Base-by-base conservation (phyloP, 2,797 vertebrate species). In the Sebastes paucispinis region DNA sequence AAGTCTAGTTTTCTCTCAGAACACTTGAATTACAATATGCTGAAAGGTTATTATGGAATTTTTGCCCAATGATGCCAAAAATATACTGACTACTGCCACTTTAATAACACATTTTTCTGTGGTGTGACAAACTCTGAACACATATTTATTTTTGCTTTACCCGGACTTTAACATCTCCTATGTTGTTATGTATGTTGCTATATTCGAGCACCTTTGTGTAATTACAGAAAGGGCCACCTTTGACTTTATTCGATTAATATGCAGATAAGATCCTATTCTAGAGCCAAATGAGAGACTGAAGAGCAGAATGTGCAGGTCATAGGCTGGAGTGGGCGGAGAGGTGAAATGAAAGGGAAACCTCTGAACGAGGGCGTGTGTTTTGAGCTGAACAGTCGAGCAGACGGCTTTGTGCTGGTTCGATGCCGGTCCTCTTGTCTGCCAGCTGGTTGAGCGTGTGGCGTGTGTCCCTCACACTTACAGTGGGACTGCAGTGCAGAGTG, bases 361-460 rank as follows among this genome's bases (percentile, higher is more conserved):
- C 82, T 79, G 63, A 82, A 69, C 78, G 66, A 79, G 67, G 81
- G 72, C 72, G 71, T 75, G 81, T 84, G 69, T 79, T 77, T 12
- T 12, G 36, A 57, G 39, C 39, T 55, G 32, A 62, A 18, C 50
- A 27, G 73, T 73, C 16, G 43, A 18, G 43, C 77, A 55, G 24
- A 12, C 13, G 71, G 69, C 5, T 52, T 64, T 27, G 18, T 60
- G 69, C 59, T 75, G 32, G 73, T 70, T 71, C 62, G 43, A 78
- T 85, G 82, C 47, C 70, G 62, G 60, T 80, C 73, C 57, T 76
- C 67, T 81, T 81, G 77, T 84, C 50, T 68, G 84, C 86, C 70
- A 77, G 74, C 55, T 83, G 84, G 75, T 39, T 65, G 62, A 18
- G 34, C 3, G 16, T 11, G 39, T 36, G 24, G 52, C 24, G 29